Base-by-base conservation (phyloP, 2,797 vertebrate species). In the Jordanella pulchra region DNA sequence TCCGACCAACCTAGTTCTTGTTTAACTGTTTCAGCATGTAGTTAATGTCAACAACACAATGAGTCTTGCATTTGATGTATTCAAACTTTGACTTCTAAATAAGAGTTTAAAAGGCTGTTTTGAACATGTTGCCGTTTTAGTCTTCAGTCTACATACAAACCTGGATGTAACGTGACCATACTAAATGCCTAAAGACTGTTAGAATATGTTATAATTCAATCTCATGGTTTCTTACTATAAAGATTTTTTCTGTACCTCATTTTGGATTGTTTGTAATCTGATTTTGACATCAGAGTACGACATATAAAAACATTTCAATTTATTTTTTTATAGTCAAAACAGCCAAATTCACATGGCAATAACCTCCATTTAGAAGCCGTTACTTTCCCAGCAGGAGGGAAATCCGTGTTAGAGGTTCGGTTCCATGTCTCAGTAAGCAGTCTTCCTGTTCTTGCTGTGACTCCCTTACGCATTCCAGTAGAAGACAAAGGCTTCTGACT, bases 311-410 rank as follows among this genome's bases (percentile, higher is more conserved):
- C 17, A 65, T 35, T 53, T 47, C 7, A 28, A 42, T 18, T 15
- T 0, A 4, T 54, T 53, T 17, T 71, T 17, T n/a, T 48, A 74
- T 39, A 39, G 30, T 25, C 13, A 78, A 39, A 45, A 74, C 9
- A 72, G 47, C 45, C 32, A 58, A 25, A 44, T 2, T 27, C 2
- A 23, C 23, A 54, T 23, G 53, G 50, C 60, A 18, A 73, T 7
- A 45, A 56, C 15, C 35, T 50, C 42, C 27, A 60, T 54, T 60
- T 39, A 17, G 65, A 23, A 55, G 53, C 35, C 67, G 65, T 74
- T 72, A 70, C 72, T 75, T 78, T 80, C 69, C 77, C 84, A 83
- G 69, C 81, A 81, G 72, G 66, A 50, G 23, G 69, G 69, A 85
- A 13, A 18, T 44, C 73, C 47, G 50, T 45, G 69, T 35, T 47